These are phyloP conservation scores for Mylabris sibirica DNA, from an alignment of 2,888 invertebrate species.

Conservation along the genomic window DNA sequence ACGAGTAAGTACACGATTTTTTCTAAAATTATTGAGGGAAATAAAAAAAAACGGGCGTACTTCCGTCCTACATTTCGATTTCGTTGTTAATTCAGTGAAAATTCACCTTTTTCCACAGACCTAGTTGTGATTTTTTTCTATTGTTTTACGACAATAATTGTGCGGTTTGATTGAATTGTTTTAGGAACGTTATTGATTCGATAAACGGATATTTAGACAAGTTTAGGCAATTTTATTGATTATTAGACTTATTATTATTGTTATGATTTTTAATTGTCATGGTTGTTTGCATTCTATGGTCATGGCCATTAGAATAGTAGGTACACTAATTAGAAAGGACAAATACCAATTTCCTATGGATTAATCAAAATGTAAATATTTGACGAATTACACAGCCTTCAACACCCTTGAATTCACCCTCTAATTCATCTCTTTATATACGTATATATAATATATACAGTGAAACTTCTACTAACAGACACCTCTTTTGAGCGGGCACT, in stretches of 20 bases:
- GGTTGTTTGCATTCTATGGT: constrained; percentile 32
- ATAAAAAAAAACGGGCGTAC: not conserved
- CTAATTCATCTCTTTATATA: too few species aligned
- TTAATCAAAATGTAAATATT: too few species aligned
- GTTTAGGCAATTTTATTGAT: too few species aligned
- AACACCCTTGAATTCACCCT: too few species aligned
- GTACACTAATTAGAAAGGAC: constrained; percentile 33
- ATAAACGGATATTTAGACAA: not conserved
- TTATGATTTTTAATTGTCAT: constrained; percentile 25
- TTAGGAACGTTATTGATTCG: not conserved
- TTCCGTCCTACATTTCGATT: not conserved
- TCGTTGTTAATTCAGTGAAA: not conserved
- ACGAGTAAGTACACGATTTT: constrained; percentile 71
- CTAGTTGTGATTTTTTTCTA: too few species aligned
- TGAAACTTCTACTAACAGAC: too few species aligned
- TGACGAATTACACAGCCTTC: too few species aligned
- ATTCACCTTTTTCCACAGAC: constrained; percentile 9
- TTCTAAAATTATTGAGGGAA: not conserved
- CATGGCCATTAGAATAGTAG: constrained; percentile 26
- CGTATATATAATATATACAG: too few species aligned
- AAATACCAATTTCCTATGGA: constrained; percentile 22
- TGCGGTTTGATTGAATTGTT: not conserved
- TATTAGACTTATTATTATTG: not conserved
- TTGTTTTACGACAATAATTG: not conserved
- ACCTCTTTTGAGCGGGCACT: too few species aligned